Evolutionary conservation across 2,113 vertebrate genomes (phyloP), one percentile per base, ranked within the genome.

Genomic region (Nicator chloris): DNA sequence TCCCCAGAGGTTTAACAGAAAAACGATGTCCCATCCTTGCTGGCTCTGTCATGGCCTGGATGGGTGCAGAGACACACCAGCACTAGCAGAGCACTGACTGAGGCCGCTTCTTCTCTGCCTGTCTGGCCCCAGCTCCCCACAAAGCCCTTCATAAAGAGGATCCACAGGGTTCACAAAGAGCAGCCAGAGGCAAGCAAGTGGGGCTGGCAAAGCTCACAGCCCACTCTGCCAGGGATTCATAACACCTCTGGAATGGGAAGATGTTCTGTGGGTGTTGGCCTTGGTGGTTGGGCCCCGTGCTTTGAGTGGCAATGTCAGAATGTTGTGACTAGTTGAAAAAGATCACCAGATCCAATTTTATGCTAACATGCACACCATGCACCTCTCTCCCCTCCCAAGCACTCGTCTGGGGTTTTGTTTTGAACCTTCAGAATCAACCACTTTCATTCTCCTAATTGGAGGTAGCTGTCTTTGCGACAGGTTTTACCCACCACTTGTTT

Each of bases 241-340:
- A 13, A 13, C 51, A 13, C 13, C 68, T 54, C 22, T 1, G 0
- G 5, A 59, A 44, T 0, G 4, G 8, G 2, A 18, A 28, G 20
- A 13, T 17, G 26, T 33, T 60, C 50, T 13, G 24, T 27, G 35
- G 13, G 18, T 7, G 0, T 6, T 42, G 39, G 35, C 53, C 57
- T 10, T 22, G 24, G 31, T 53, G 27, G 9, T 4, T 37, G n/a
- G 20, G 40, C 12, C 17, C 37, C 45, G 57, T 14, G 28, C 60
- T 63, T 82, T 24, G 47, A 42, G 49, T 1, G 5, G 33, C 50
- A 30, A 13, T 6, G 8, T 35, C 27, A 51, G 31, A 59, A 76
- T 86, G 30, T 21, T 42, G 30, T 16, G 15, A 71, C 35, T 50
- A 15, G 22, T 30, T 76, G 33, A 23, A 86, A 57, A 42, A 39